phyloP scores from a whole-genome alignment of 2,888 invertebrate genomes.

The Tiliacea citrago region DNA sequence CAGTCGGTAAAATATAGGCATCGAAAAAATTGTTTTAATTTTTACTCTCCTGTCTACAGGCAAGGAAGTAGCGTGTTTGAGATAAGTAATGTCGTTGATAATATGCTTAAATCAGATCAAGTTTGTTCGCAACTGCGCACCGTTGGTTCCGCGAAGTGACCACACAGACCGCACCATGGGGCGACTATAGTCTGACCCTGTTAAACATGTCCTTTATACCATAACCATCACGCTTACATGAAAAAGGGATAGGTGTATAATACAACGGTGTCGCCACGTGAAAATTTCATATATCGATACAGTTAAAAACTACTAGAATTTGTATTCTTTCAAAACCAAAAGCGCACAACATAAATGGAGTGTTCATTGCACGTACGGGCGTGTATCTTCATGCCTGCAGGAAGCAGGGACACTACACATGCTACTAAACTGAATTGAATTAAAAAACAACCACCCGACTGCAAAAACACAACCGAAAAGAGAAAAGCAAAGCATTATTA shows the following conservation, averaged over 20 bases:
- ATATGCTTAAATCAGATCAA: constrained; percentile 63
- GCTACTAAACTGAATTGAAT: too few species aligned
- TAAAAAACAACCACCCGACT: too few species aligned
- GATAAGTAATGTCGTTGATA: constrained; percentile 46
- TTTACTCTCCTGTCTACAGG: not conserved
- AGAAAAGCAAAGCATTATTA: too few species aligned
- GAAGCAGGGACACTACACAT: not conserved
- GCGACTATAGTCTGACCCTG: constrained; percentile 48
- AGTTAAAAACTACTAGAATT: not conserved
- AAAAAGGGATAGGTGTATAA: too few species aligned
- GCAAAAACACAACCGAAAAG: too few species aligned
- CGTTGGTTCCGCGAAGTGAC: constrained; percentile 66
- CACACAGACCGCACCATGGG: constrained; percentile 51
- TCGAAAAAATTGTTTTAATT: not conserved
- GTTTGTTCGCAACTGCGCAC: constrained; percentile 44
- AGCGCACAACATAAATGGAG: not conserved
- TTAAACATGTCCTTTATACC: constrained; percentile 33
- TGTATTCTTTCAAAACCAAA: not conserved
- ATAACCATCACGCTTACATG: not conserved
- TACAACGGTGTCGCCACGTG: not conserved
- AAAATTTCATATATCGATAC: not conserved
- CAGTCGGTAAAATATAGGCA: not conserved
- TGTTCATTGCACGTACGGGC: not conserved
- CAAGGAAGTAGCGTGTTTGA: constrained; percentile 35
- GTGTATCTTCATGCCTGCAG: not conserved